These are phyloP conservation scores for Leptodirus hochenwartii DNA, from an alignment of 2,888 invertebrate species.

Conservation along the genomic window DNA sequence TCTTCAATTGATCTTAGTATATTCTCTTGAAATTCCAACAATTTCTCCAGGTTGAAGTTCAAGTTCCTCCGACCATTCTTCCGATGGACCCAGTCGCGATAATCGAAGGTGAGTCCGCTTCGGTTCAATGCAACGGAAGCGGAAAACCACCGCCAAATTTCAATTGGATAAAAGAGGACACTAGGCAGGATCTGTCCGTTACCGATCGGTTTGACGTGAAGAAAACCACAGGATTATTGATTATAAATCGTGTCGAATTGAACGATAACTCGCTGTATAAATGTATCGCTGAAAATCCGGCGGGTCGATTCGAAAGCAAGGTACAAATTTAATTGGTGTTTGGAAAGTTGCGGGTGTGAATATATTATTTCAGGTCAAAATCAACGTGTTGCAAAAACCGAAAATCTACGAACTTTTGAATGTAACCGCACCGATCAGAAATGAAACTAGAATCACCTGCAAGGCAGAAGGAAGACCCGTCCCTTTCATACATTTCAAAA, in stretches of 20 bases:
- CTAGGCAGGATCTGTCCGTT: conserved; percentile 50
- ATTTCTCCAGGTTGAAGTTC: conserved; percentile 35
- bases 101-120: conserved; percentile 62
- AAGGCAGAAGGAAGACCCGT: conserved; percentile 65
- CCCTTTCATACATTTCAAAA: conserved; percentile 63
- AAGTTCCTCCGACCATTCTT: conserved; percentile 54
- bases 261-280: conserved; percentile 66
- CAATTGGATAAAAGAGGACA: conserved; percentile 63
- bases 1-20: background rate
- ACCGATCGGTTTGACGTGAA: conserved; percentile 52
- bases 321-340: too few species aligned
- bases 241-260: conserved; percentile 53
- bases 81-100: conserved; percentile 44
- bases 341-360: too few species aligned
- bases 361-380: too few species aligned
- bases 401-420: conserved; percentile 63
- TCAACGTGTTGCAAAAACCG: conserved; percentile 61
- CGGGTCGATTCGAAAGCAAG: conserved; percentile 48
- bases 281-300: conserved; percentile 64
- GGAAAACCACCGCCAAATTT: conserved; percentile 75
- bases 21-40: background rate
- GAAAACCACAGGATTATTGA: conserved; percentile 48
- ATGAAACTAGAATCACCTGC: conserved; percentile 51
- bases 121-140: conserved; percentile 55
- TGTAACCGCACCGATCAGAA: conserved; percentile 42